These are phyloP conservation scores for Yponomeuta sedellus DNA, from an alignment of 2,888 invertebrate species.

Conservation along the genomic window DNA sequence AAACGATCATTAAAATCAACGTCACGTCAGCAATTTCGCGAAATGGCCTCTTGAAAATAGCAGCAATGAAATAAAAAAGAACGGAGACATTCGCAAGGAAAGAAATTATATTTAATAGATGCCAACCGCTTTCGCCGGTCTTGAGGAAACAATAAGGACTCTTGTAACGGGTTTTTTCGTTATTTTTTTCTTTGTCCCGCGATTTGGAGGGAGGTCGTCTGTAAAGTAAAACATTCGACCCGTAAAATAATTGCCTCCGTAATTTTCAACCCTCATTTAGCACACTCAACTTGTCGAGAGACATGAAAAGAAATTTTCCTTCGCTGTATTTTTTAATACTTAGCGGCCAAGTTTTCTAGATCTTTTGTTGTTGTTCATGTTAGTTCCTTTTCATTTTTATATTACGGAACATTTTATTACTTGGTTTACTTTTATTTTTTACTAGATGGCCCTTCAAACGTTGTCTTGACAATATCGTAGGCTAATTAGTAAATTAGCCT, in stretches of 20 bases:
- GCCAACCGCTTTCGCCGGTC: constrained; percentile 34
- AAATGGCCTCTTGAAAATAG: constrained; percentile 15
- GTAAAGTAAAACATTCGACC: constrained; percentile 59
- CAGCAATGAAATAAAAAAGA: constrained; percentile 28
- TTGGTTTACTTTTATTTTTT: no score
- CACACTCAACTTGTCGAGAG: constrained; percentile 31
- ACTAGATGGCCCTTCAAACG: no score
- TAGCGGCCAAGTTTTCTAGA: no score
- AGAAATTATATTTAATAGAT: constrained; percentile 48
- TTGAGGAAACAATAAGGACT: constrained; percentile 42
- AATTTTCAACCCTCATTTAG: constrained; percentile 57
- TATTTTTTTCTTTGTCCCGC: constrained; percentile 56
- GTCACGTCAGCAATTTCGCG: constrained; percentile 6
- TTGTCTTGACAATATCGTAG: no score
- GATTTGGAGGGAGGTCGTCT: constrained; percentile 39
- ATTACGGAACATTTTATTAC: no score
- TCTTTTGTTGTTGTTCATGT: no score
- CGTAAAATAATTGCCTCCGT: constrained; percentile 59
- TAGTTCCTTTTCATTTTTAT: no score
- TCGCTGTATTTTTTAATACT: no score
- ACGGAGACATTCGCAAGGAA: constrained; percentile 5
- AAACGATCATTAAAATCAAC: background rate
- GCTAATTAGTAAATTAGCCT: no score
- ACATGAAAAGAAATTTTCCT: constrained; percentile 30
- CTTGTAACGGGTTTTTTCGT: constrained; percentile 54